phyloP scores from a whole-genome alignment of 2,888 invertebrate species.

The Chymomyza caudatula region DNA sequence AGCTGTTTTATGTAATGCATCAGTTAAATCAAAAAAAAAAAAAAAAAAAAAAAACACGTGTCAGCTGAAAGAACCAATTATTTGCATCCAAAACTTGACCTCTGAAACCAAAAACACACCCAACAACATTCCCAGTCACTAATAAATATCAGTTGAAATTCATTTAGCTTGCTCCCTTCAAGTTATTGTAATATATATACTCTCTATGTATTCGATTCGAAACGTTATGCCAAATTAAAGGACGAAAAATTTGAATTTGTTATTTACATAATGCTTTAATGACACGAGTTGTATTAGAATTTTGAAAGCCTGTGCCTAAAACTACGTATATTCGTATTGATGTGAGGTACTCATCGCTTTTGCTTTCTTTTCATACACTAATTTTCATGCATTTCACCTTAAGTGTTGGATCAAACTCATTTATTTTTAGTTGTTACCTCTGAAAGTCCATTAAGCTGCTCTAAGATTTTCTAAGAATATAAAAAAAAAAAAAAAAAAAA shows the following conservation, averaged over 20 bases:
- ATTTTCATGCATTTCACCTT: neutral
- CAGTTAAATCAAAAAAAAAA: neutral
- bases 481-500: too few species aligned
- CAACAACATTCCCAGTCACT: neutral
- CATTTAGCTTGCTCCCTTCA: neutral
- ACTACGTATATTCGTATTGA: neutral
- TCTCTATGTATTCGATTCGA: neutral
- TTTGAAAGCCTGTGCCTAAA: neutral
- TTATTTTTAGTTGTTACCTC: too few species aligned
- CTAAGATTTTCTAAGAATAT: too few species aligned
- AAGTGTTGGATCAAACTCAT: neutral
- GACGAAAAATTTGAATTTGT: neutral
- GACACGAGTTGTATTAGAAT: neutral
- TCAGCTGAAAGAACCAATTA: neutral
- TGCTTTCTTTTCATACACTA: neutral
- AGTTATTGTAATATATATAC: neutral
- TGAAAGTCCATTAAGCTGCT: too few species aligned
- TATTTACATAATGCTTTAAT: neutral
- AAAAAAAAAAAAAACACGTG: neutral
- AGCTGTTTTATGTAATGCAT: neutral
- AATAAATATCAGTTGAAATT: neutral
- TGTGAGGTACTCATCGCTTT: neutral
- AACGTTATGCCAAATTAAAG: too few species aligned
- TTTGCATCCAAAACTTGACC: neutral
- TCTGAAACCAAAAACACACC: neutral